Base-by-base conservation (phyloP, 2,888 invertebrate genomes). In the Lochmaea capreae region DNA sequence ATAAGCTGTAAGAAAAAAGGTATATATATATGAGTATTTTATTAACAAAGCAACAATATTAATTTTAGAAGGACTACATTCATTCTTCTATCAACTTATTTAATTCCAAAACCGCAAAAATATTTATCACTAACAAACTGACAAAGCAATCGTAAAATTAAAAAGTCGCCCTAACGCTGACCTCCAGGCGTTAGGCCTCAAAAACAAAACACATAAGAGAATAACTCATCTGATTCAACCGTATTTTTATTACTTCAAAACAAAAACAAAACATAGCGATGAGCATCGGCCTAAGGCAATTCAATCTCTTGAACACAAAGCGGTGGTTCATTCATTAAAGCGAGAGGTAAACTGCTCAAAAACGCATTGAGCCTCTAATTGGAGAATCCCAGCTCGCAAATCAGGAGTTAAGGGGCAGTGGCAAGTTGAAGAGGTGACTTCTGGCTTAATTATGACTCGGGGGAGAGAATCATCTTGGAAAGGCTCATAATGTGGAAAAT, bases 311-410 rank as follows among this genome's bases (percentile, higher is more conserved):
- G 46, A 49, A 67, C 63, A 73, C 70, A 73, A 73, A 73, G 73
- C 73, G 73, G 61, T 73, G 26, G 57, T 69, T 70, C 67, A 63
- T 72, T 78, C 76, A 72, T 78, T 76, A 75, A 72, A 75, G 65
- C 73, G 69, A 66, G 67, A 67, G 72, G 70, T 75, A 74, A 76
- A 78, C 72, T 68, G 76, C 72, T 78, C 72, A 76, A 75, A 67
- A 76, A 80, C 83, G 81, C 79, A 81, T 81, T 79, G 80, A 81
- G 76, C 16, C 76, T 78, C 79, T 79, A 79, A 80, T 80, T 80
- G 78, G 79, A 78, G 78, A 68, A 61, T 42, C 65, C 43, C 42
- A 67, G 57, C 67, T 67, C 58, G 46, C 18, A 67, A 67, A 67
- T 59, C 59, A 66, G n/a, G 12, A 66, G 26, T 46, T 22, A 22